These are phyloP conservation scores for Polietes domitor DNA, from an alignment of 2,888 invertebrate genomes.

Conservation along the genomic window DNA sequence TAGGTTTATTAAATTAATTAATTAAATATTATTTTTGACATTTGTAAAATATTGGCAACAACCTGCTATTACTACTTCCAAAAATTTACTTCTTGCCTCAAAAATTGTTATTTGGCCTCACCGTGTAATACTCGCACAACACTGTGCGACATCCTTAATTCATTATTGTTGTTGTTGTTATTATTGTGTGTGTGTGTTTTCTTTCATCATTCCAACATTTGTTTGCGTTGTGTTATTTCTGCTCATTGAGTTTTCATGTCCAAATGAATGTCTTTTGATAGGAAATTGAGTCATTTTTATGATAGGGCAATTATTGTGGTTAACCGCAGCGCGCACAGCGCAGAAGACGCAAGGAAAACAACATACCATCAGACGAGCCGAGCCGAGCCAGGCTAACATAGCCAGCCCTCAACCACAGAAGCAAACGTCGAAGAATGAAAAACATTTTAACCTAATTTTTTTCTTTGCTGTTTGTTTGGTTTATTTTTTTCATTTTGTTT, in stretches of 20 bases:
- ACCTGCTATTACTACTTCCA: too few species aligned
- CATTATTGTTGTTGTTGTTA: neutral
- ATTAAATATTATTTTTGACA: too few species aligned
- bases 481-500: neutral
- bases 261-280: constrained; percentile 39
- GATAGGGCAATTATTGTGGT: constrained; percentile 57
- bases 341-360: neutral
- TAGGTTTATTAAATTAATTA: too few species aligned
- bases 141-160: neutral
- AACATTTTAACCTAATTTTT: constrained; percentile 59
- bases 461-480: neutral
- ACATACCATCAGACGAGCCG: neutral
- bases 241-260: constrained; percentile 20
- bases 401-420: neutral
- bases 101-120: too few species aligned
- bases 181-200: neutral
- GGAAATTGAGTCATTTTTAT: constrained; percentile 58
- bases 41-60: too few species aligned
- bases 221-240: neutral
- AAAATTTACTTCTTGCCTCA: too few species aligned
- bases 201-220: neutral
- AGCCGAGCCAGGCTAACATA: neutral
- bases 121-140: neutral
- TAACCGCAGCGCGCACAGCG: constrained; percentile 46
- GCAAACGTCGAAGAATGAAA: constrained; percentile 40